A percentile compares a stretch with the other conserved stretches of the same genome.
phyloP scores from a whole-genome alignment of 2,797 vertebrate species.

The Lagodon rhomboides region DNA sequence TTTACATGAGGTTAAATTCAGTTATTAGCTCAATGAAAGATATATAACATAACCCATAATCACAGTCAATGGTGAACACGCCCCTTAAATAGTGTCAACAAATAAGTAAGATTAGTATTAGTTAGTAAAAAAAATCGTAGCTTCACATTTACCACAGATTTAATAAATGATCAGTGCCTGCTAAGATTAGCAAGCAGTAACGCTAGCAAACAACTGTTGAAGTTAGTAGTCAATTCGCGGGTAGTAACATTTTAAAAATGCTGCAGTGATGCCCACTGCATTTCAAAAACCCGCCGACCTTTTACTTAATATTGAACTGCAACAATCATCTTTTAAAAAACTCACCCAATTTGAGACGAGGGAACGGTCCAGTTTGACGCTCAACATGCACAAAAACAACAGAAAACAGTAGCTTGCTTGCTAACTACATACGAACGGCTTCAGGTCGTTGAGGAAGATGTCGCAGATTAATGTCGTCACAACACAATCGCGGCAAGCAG shows the following conservation, averaged over 20 bases:
- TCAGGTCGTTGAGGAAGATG: not conserved
- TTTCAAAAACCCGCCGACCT: not conserved
- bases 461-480: constrained; percentile 70
- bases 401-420: constrained; percentile 7
- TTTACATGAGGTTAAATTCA: not conserved
- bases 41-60: not conserved
- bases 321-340: fast-evolving
- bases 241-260: constrained; percentile 24
- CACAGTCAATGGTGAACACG: not conserved
- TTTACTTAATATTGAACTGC: no score
- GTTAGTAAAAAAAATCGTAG: no score
- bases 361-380: not conserved
- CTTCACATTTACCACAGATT: not conserved
- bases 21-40: not conserved
- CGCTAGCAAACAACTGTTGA: not conserved
- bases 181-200: not conserved
- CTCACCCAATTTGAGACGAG: constrained; percentile 8
- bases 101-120: not conserved
- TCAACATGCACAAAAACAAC: not conserved
- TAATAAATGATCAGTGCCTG: not conserved
- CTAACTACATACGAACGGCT: constrained; percentile 27
- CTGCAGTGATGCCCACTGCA: not conserved
- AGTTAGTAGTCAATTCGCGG: constrained; percentile 41
- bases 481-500: fast-evolving
- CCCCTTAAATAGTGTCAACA: not conserved